phyloP scores from a whole-genome alignment of 2,888 invertebrate species.

The Rhamnusium bicolor region DNA sequence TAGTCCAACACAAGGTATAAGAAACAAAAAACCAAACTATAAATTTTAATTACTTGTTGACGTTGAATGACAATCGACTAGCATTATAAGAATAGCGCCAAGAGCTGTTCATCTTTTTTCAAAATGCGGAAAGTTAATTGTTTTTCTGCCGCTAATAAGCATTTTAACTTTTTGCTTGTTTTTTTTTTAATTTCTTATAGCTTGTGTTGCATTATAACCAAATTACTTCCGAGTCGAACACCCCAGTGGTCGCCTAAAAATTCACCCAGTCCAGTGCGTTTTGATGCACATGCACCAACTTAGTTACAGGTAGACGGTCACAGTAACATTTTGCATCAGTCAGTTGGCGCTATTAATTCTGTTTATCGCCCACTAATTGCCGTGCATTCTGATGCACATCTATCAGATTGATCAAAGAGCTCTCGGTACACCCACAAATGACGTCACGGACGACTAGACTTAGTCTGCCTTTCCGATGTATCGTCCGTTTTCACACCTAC shows the following conservation, averaged over 20 bases:
- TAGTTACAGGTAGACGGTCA: conserved; percentile 28
- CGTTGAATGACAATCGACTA: no score
- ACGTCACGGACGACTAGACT: conserved; percentile 18
- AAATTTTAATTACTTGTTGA: no score
- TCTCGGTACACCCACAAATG: conserved; percentile 6
- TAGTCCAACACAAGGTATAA: no score
- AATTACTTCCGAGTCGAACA: conserved; percentile 1
- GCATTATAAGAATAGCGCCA: no score
- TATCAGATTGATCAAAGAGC: conserved; percentile 34
- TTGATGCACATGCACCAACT: background rate
- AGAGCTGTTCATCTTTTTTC: no score
- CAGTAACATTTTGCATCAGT: conserved; percentile 18
- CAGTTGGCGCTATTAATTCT: conserved; percentile 22
- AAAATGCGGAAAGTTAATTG: no score
- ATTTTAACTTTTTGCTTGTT: no score
- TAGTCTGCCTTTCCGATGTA: background rate
- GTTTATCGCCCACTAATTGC: conserved; percentile 34
- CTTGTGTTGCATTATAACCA: no score
- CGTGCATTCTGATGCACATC: conserved; percentile 35
- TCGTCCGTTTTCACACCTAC: background rate
- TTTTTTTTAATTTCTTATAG: no score
- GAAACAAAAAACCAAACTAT: no score
- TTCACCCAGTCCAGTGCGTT: background rate
- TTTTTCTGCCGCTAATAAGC: no score
- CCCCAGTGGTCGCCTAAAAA: background rate